Evolutionary conservation across 2,888 invertebrate genomes (phyloP).

Genomic region (Nymphalis polychloros): DNA sequence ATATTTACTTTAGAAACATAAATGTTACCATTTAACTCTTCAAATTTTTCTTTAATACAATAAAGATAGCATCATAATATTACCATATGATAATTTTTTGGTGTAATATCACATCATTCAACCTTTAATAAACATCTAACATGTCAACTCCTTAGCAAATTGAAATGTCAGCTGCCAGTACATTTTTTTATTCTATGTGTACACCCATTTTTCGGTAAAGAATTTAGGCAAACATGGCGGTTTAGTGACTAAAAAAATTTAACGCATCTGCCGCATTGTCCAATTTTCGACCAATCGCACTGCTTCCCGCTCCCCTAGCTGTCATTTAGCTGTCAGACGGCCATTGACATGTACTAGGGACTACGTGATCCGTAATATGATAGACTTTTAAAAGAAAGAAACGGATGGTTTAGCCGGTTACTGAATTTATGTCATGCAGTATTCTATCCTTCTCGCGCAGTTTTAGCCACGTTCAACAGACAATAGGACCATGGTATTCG

Average conservation of each 20-base stretch:
- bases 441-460: slow-evolving; percentile 1
- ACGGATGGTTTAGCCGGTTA: background rate
- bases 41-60: too few species aligned
- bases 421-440: background rate
- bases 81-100: background rate
- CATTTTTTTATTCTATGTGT: slow-evolving; percentile 42
- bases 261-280: slow-evolving; percentile 79
- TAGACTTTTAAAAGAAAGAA: slow-evolving; percentile 8
- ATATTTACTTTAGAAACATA: background rate
- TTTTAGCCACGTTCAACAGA: background rate
- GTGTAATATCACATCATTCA: background rate
- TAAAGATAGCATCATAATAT: background rate
- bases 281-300: slow-evolving; percentile 73
- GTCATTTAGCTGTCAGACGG: slow-evolving; percentile 66
- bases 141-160: slow-evolving; percentile 65
- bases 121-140: background rate
- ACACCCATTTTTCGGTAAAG: slow-evolving; percentile 51
- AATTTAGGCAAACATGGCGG: slow-evolving; percentile 75
- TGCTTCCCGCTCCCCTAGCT: slow-evolving; percentile 76
- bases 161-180: slow-evolving; percentile 66
- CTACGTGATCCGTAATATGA: slow-evolving; percentile 18
- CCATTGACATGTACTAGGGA: slow-evolving; percentile 24
- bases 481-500: background rate
- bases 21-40: background rate
- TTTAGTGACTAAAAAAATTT: slow-evolving; percentile 58